phyloP scores from a whole-genome alignment of 1,140 invertebrate genomes.

The Bombus balteatus region DNA sequence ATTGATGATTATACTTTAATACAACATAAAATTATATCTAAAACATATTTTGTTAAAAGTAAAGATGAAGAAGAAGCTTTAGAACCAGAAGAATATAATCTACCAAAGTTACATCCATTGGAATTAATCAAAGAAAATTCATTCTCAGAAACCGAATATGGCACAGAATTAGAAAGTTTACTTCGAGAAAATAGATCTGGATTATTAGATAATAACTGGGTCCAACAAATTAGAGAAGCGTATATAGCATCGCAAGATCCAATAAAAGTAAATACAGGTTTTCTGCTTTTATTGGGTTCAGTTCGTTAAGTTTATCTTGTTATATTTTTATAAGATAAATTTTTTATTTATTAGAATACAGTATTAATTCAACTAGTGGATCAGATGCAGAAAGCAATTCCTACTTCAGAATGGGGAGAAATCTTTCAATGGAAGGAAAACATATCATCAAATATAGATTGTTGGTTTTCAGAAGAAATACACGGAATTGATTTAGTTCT shows the following conservation, averaged over 20 bases:
- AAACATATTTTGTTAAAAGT: slow-evolving; percentile 72
- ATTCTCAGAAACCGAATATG: slow-evolving; percentile 3
- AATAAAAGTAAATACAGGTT: slow-evolving; percentile 67
- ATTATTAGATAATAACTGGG: slow-evolving; percentile 76
- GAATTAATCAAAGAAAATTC: slow-evolving; percentile 12
- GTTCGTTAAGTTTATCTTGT: slow-evolving; percentile 14
- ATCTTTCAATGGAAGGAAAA: slow-evolving; percentile 75
- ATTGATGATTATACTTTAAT: slow-evolving; percentile 76
- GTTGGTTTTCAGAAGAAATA: slow-evolving; percentile 77
- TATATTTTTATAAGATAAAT: slow-evolving; percentile 10
- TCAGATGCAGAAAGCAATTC: slow-evolving; percentile 80
- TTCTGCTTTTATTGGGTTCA: neutral
- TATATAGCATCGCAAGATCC: slow-evolving; percentile 69
- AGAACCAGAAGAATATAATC: slow-evolving; percentile 67
- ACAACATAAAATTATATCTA: slow-evolving; percentile 74
- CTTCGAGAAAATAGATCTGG: slow-evolving; percentile 73
- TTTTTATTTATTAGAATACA: slow-evolving; percentile 65
- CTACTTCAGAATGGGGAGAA: slow-evolving; percentile 77
- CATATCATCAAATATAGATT: slow-evolving; percentile 61
- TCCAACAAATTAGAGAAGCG: slow-evolving; percentile 73
- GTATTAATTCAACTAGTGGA: slow-evolving; percentile 74
- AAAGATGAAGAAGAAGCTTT: slow-evolving; percentile 55
- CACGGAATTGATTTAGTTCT: slow-evolving; percentile 74
- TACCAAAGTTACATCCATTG: slow-evolving; percentile 72
- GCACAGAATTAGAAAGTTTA: slow-evolving; percentile 72